Evolutionary conservation across 2,888 invertebrate species (phyloP).

Genomic region (Drosophila borealis): DNA sequence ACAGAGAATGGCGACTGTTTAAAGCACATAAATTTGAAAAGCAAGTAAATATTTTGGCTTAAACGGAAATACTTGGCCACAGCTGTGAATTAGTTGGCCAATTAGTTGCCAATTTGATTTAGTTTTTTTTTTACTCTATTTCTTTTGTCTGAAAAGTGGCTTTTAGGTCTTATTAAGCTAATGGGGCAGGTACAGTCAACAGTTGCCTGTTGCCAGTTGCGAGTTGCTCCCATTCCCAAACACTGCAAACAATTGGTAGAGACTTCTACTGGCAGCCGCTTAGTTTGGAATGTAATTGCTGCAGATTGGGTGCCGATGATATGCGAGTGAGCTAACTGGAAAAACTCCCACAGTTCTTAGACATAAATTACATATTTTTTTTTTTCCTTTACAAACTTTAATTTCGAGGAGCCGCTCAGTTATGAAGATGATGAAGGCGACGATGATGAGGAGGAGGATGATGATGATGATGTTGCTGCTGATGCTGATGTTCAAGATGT

Average conservation of each 20-base stretch:
- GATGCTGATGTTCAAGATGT: slow-evolving; percentile 37
- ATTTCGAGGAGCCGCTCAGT: slow-evolving; percentile 49
- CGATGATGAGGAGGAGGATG: slow-evolving; percentile 13
- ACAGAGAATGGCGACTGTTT: slow-evolving; percentile 5
- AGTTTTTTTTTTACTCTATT: background rate
- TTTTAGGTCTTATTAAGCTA: slow-evolving; percentile 36
- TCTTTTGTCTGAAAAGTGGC: background rate
- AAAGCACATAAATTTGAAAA: too few relatives aligned
- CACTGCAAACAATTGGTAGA: slow-evolving; percentile 13
- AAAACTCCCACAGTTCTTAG: slow-evolving; percentile 74
- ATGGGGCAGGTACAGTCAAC: slow-evolving; percentile 7
- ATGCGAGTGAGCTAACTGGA: slow-evolving; percentile 21
- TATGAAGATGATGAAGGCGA: slow-evolving; percentile 20
- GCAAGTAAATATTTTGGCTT: slow-evolving; percentile 6
- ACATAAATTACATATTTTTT: slow-evolving; percentile 69
- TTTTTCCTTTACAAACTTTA: slow-evolving; percentile 16
- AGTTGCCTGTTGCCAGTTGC: background rate
- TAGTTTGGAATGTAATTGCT: slow-evolving; percentile 33
- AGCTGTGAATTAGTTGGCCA: slow-evolving; percentile 28
- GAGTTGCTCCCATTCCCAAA: slow-evolving; percentile 35
- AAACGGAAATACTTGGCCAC: slow-evolving; percentile 13
- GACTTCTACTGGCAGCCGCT: slow-evolving; percentile 8
- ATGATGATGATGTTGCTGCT: background rate
- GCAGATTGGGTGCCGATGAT: slow-evolving; percentile 56
- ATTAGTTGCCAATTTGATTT: slow-evolving; percentile 26